These are phyloP conservation scores for Melanotaenia parkinsoni DNA, from an alignment of 2,797 vertebrate genomes.

Conservation along the genomic window DNA sequence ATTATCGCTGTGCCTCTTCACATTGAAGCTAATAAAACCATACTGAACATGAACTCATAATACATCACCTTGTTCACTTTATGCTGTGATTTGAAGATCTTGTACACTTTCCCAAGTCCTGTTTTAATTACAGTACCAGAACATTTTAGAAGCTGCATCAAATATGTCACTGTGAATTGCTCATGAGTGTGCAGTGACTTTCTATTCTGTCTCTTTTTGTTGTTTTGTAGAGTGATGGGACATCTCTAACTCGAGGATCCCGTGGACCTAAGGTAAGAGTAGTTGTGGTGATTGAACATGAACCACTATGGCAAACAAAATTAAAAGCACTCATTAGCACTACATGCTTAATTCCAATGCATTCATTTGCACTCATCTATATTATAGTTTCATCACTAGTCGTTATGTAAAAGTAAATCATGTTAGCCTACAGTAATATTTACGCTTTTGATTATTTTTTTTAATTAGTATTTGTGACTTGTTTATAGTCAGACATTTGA, in stretches of 20 bases:
- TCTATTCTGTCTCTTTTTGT: constrained; percentile 33
- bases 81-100: constrained; percentile 24
- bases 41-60: constrained; percentile 41
- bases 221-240: constrained; percentile 84
- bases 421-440: not conserved
- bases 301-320: not conserved
- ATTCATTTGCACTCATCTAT: not conserved
- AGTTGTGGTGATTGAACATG: constrained; percentile 6
- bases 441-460: not conserved
- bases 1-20: constrained; percentile 52
- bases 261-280: constrained; percentile 93
- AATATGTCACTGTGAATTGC: constrained; percentile 45
- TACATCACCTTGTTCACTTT: constrained; percentile 28
- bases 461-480: not conserved
- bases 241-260: constrained; percentile 85
- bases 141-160: constrained; percentile 15
- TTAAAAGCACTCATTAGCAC: not conserved
- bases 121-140: constrained; percentile 39
- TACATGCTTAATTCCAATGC: not conserved
- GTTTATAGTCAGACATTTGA: not conserved
- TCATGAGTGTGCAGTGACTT: constrained; percentile 35
- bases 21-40: constrained; percentile 45
- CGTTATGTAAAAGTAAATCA: not conserved
- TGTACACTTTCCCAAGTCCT: constrained; percentile 38
- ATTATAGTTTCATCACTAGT: not conserved